Base-by-base conservation (phyloP, 2,888 invertebrate species). In the Ochlodes sylvanus region DNA sequence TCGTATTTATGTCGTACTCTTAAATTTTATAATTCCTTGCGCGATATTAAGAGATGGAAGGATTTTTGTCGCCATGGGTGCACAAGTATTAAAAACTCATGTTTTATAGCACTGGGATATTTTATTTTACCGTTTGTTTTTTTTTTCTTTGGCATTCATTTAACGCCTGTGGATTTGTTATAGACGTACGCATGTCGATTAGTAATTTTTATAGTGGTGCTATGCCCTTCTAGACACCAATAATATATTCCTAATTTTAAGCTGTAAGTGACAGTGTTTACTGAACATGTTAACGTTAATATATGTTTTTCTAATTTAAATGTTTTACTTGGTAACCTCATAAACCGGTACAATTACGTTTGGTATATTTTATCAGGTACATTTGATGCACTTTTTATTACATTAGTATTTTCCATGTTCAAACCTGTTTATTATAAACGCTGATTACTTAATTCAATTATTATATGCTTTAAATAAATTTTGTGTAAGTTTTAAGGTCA, bases 161-260 rank as follows among this genome's bases (percentile, higher is more conserved):
- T 79, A 73, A 77, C 80, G 79, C 82, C 81, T 79, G 75, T 73
- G 81, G 80, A 80, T 85, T 85, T 82, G 81, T 84, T 81, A 73
- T 84, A 61, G 52, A 66, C 60, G 82, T 79, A 77, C 80, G 81
- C 82, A 75, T 85, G 84, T 81, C 79, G 80, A 82, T 83, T 85
- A 79, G 79, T 85, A 85, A 80, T 80, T 86, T 83, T 87, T 84
- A 83, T 81, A 82, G 86, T 85, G 91, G 91, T 91, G 92, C 92
- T 90, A 88, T 85, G 82, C 80, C 76, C 76, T 80, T 79, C 82
- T 87, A 81, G 84, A 86, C 89, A 87, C 88, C 87, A 82, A 83
- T 86, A 84, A 83, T 85, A 85, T 86, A 87, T 85, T 84, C 89
- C 79, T 83, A 81, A 72, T 72, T 84, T 87, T 88, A 87, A 87